phyloP scores from a whole-genome alignment of 2,888 invertebrate species.

The Cheilosia scutellata region DNA sequence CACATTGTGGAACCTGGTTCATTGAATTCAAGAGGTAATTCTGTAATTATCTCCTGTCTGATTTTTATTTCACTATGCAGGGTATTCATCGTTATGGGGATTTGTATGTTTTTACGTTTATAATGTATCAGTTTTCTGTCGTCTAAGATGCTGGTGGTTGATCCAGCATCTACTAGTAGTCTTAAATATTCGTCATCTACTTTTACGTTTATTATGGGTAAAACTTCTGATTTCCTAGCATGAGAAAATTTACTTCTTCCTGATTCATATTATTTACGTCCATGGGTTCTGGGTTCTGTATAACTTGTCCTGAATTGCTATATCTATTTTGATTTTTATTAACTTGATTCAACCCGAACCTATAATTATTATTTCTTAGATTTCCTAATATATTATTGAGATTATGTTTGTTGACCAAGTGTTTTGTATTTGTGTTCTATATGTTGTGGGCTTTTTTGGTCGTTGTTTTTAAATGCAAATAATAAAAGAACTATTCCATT shows the following conservation, averaged over 20 bases:
- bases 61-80: constrained; percentile 1
- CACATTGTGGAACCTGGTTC: constrained; percentile 13
- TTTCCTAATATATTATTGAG: constrained; percentile 1
- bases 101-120: constrained; percentile 1
- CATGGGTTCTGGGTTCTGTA: neutral
- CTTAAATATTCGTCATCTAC: too few species aligned
- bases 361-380: neutral
- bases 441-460: too few species aligned
- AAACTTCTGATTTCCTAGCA: too few species aligned
- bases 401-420: too few species aligned
- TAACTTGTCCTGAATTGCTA: neutral
- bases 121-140: neutral
- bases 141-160: constrained; percentile 7
- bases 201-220: too few species aligned
- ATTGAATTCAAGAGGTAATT: constrained; percentile 20
- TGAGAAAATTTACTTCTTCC: too few species aligned
- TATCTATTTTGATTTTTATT: neutral
- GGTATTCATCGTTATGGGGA: constrained; percentile 4
- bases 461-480: too few species aligned
- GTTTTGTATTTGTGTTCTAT: too few species aligned
- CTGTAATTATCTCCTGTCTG: constrained; percentile 4
- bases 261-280: too few species aligned
- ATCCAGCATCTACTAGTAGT: neutral
- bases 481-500: too few species aligned
- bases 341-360: too few species aligned